A percentile compares a stretch with the other conserved stretches of the same genome.
Conservation (phyloP, 1,140 invertebrate genomes). For the Heliconius hewitsoni region DNA sequence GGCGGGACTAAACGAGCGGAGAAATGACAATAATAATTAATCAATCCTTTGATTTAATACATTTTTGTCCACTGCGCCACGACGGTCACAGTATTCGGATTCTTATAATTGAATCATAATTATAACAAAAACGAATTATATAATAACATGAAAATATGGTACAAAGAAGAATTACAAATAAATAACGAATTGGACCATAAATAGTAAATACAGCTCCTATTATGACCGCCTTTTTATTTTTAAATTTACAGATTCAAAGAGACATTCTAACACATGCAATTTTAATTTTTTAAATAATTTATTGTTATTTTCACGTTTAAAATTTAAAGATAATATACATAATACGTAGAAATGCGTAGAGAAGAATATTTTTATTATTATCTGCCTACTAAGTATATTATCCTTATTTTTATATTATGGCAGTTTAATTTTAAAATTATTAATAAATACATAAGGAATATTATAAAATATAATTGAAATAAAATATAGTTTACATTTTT, state of each 20-base stretch:
- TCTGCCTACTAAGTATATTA: slow-evolving; percentile 7
- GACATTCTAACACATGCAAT: slow-evolving; percentile 8
- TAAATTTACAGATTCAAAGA: background rate
- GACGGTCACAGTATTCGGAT: too few relatives aligned
- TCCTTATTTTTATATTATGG: slow-evolving; percentile 19
- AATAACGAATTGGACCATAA: background rate
- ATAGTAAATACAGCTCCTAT: background rate
- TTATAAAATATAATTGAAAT: background rate
- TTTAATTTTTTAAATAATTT: slow-evolving; percentile 12
- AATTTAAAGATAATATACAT: slow-evolving; percentile 5
- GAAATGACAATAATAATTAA: too few relatives aligned
- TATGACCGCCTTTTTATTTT: background rate
- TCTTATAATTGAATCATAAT: too few relatives aligned
- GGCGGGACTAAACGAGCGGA: too few relatives aligned
- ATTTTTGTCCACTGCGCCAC: too few relatives aligned
- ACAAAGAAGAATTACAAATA: background rate
- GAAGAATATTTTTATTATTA: slow-evolving; percentile 2
- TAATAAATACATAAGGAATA: background rate
- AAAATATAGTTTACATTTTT: background rate
- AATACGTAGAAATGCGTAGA: slow-evolving; percentile 2
- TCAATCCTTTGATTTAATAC: too few relatives aligned
- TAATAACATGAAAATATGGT: too few relatives aligned
- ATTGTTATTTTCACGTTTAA: slow-evolving; percentile 22
- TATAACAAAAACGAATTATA: too few relatives aligned
- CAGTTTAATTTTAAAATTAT: slow-evolving; percentile 20